phyloP scores from a whole-genome alignment of 2,113 vertebrate species.

The Misgurnus mizolepis region DNA sequence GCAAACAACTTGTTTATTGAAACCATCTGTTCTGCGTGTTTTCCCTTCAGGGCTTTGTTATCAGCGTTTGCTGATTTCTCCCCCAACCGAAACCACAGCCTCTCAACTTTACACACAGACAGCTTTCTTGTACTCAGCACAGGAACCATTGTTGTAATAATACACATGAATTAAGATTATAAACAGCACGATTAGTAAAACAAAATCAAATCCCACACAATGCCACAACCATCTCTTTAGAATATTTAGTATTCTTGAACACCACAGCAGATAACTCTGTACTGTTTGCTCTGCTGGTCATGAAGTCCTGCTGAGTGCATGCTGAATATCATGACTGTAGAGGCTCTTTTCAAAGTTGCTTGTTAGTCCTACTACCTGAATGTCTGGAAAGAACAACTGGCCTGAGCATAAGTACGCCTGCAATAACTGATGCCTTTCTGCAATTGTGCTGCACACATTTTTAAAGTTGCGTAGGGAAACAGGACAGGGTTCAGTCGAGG shows the following conservation, averaged over 20 bases:
- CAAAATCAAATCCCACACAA: too few relatives aligned
- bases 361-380: neutral
- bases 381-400: neutral
- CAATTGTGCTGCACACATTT: conserved; percentile 51
- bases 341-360: conserved; percentile 40
- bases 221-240: neutral
- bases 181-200: too few relatives aligned
- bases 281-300: neutral
- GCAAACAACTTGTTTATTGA: too few relatives aligned
- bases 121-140: too few relatives aligned
- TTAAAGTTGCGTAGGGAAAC: conserved; percentile 56
- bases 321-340: conserved; percentile 12
- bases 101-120: too few relatives aligned
- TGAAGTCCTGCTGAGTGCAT: neutral
- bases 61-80: too few relatives aligned
- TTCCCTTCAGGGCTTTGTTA: too few relatives aligned
- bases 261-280: neutral
- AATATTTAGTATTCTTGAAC: conserved; percentile 2
- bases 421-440: conserved; percentile 52
- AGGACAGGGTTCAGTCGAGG: too few relatives aligned
- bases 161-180: too few relatives aligned
- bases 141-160: too few relatives aligned
- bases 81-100: too few relatives aligned
- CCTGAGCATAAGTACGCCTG: conserved; percentile 49
- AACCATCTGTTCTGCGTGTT: too few relatives aligned